A percentile compares a stretch with the other conserved stretches of the same genome.
Conservation (phyloP, 2,113 vertebrate genomes). For the Onychorhynchus coronatus region DNA sequence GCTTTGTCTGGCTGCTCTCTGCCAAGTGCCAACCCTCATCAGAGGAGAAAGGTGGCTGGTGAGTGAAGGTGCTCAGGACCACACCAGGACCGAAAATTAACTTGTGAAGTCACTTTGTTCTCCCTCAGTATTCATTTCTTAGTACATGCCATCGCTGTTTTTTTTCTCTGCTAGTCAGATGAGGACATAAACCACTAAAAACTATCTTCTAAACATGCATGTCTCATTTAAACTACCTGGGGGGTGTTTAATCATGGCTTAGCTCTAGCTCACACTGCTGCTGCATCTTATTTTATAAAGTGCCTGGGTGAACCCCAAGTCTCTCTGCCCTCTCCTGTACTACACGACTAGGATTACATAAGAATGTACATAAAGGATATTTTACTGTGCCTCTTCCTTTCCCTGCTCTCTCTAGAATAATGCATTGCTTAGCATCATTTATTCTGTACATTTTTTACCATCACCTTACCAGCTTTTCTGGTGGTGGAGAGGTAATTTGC, state of each 20-base stretch:
- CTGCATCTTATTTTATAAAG: not conserved
- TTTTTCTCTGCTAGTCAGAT: conserved; percentile 21
- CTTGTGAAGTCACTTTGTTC: not conserved
- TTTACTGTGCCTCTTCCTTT: not conserved
- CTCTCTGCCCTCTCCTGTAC: not conserved
- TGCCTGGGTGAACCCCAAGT: not conserved
- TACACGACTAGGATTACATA: not conserved
- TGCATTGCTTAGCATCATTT: not conserved
- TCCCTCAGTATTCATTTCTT: not conserved
- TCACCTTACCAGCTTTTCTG: not conserved
- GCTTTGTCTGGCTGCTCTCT: not conserved
- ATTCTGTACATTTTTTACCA: not conserved
- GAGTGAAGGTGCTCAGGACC: not conserved
- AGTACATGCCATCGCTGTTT: not conserved
- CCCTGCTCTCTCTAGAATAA: not conserved
- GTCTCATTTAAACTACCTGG: conserved; percentile 16
- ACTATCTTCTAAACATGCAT: not conserved
- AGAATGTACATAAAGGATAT: not conserved
- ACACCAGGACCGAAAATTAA: not conserved
- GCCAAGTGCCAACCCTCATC: not conserved
- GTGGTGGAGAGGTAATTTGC: not conserved
- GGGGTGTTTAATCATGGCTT: conserved; percentile 52
- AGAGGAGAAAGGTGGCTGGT: not conserved
- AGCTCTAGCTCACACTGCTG: not conserved
- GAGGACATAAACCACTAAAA: not conserved